Conservation (phyloP, 2,888 invertebrate genomes). For the Carpatolechia fugitivella region DNA sequence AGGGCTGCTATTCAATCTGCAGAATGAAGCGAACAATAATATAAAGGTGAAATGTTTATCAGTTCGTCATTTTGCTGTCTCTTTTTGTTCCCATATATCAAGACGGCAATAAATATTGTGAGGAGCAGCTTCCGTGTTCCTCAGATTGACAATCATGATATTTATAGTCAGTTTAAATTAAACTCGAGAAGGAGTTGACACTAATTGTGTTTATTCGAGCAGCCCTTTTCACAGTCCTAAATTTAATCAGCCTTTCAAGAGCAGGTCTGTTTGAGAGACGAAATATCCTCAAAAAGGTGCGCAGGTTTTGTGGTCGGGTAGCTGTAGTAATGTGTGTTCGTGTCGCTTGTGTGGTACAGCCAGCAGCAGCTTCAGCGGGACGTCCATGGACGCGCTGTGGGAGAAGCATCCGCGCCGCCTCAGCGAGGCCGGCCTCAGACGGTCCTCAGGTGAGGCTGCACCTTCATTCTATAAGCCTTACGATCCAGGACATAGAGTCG, state of each 20-base stretch:
- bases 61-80: background rate
- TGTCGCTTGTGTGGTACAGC: constrained; percentile 73
- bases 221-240: background rate
- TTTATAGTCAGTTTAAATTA: background rate
- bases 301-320: constrained; percentile 16
- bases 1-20: constrained; percentile 5
- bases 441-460: constrained; percentile 84
- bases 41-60: background rate
- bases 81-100: background rate
- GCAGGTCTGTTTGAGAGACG: background rate
- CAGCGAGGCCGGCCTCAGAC: constrained; percentile 86
- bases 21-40: no score
- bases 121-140: background rate
- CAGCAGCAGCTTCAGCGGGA: constrained; percentile 80
- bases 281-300: background rate
- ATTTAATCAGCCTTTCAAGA: background rate
- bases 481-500: background rate
- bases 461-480: constrained; percentile 15
- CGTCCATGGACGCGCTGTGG: constrained; percentile 86
- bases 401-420: constrained; percentile 85
- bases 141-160: background rate
- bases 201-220: constrained; percentile 1
- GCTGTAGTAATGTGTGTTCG: constrained; percentile 44
- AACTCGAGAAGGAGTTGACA: background rate
- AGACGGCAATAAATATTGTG: background rate